These are phyloP conservation scores for Isurus oxyrinchus DNA, from an alignment of 2,113 vertebrate genomes.

Conservation along the genomic window DNA sequence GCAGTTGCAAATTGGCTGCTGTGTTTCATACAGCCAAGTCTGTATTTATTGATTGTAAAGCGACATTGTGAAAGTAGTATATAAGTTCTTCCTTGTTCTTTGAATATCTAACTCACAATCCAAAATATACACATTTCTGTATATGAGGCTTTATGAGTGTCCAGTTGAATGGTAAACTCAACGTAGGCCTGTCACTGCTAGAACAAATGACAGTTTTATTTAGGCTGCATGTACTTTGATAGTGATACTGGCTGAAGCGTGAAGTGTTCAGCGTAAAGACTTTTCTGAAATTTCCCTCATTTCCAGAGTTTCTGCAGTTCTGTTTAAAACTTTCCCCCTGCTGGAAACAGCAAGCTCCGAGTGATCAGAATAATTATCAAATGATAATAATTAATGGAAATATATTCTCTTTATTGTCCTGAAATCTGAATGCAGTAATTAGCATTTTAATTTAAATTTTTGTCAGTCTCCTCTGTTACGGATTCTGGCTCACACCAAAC, in stretches of 20 bases:
- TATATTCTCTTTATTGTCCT: background rate
- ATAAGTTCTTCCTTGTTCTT: too few species aligned
- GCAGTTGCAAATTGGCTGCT: too few species aligned
- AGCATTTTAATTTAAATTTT: constrained; percentile 9
- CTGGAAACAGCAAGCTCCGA: background rate
- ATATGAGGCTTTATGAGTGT: too few species aligned
- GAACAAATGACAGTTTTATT: background rate
- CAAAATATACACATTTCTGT: too few species aligned
- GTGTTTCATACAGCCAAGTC: too few species aligned
- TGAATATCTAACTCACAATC: too few species aligned
- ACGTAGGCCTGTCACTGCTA: background rate
- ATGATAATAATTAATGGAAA: constrained; percentile 1
- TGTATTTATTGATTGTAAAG: too few species aligned
- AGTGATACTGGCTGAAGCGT: background rate
- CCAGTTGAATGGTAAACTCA: too few species aligned
- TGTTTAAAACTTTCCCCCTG: background rate
- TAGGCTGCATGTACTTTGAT: background rate
- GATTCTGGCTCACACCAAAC: constrained; percentile 16
- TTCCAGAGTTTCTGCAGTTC: background rate
- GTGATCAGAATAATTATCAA: background rate
- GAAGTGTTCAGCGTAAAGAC: background rate
- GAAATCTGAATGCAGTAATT: constrained; percentile 12
- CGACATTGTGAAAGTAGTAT: too few species aligned
- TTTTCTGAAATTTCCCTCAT: background rate
- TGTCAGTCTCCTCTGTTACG: background rate